These are phyloP conservation scores for Manduca sexta DNA, from an alignment of 1,140 invertebrate species.

Conservation along the genomic window DNA sequence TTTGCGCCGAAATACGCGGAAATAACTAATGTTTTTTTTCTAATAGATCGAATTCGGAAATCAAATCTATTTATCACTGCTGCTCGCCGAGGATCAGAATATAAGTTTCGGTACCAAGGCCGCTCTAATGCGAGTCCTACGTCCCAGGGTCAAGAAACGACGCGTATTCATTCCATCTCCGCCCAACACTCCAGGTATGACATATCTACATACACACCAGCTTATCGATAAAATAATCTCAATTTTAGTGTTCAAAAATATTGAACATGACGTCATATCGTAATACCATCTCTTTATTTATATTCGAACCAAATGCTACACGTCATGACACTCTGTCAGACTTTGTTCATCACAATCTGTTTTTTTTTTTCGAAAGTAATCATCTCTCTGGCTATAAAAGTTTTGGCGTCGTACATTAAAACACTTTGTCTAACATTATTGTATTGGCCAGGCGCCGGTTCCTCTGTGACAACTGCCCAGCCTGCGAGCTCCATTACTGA, in stretches of 20 bases:
- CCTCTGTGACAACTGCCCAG: conserved; percentile 46
- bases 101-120: conserved; percentile 95
- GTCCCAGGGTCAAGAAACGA: conserved; percentile 83
- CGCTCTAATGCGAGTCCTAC: conserved; percentile 87
- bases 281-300: no score
- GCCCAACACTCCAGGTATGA: conserved; percentile 78
- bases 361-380: no score
- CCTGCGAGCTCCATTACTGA: conserved; percentile 47
- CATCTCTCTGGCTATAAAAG: no score
- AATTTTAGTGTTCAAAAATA: no score
- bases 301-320: no score
- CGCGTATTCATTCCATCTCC: conserved; percentile 89
- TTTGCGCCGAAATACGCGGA: no score
- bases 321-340: no score
- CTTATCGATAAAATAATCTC: no score
- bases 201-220: not conserved
- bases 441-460: conserved; percentile 37
- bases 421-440: not conserved
- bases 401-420: no score
- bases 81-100: conserved; percentile 84
- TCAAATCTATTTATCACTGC: conserved; percentile 73
- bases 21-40: not conserved
- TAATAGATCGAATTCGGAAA: conserved; percentile 67
- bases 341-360: no score
- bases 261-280: no score